Evolutionary conservation across 1,140 invertebrate species (phyloP).

Genomic region (Ruditapes philippinarum): DNA sequence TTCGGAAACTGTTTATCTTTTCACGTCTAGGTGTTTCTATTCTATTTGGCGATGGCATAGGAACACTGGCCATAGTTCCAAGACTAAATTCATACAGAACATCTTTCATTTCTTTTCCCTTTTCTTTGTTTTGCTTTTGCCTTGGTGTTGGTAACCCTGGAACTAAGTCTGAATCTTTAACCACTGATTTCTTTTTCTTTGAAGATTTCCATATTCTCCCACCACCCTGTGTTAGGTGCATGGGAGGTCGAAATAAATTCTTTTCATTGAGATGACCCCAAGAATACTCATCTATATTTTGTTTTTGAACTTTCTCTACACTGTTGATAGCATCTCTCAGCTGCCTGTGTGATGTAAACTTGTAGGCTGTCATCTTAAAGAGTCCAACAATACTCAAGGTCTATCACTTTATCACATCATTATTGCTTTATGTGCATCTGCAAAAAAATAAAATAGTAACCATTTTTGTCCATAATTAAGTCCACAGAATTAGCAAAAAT

Average conservation of each 20-base stretch:
- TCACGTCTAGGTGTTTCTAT: slow-evolving; percentile 22
- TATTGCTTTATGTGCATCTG: background rate
- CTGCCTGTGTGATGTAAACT: slow-evolving; percentile 79
- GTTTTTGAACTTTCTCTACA: slow-evolving; percentile 80
- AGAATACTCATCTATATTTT: slow-evolving; percentile 80
- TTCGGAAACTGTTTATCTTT: slow-evolving; percentile 52
- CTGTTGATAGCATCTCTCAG: slow-evolving; percentile 79
- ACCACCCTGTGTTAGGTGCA: slow-evolving; percentile 63
- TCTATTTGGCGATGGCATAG: slow-evolving; percentile 48
- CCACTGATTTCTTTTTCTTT: slow-evolving; percentile 51
- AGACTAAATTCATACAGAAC: slow-evolving; percentile 81
- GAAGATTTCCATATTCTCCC: slow-evolving; percentile 67
- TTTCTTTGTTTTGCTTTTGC: slow-evolving; percentile 6
- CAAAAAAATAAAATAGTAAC: no score
- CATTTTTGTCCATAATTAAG: no score
- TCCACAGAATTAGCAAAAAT: no score
- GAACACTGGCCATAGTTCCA: slow-evolving; percentile 80
- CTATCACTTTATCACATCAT: background rate
- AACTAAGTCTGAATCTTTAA: slow-evolving; percentile 62
- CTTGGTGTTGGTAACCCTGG: background rate
- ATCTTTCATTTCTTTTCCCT: slow-evolving; percentile 72
- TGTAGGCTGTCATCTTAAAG: slow-evolving; percentile 78
- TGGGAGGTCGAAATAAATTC: slow-evolving; percentile 75
- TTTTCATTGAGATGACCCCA: slow-evolving; percentile 83
- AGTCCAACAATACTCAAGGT: background rate